Evolutionary conservation across 2,113 vertebrate genomes (phyloP), one percentile per base, ranked within the genome.

Genomic region (Nyctibius bracteatus): DNA sequence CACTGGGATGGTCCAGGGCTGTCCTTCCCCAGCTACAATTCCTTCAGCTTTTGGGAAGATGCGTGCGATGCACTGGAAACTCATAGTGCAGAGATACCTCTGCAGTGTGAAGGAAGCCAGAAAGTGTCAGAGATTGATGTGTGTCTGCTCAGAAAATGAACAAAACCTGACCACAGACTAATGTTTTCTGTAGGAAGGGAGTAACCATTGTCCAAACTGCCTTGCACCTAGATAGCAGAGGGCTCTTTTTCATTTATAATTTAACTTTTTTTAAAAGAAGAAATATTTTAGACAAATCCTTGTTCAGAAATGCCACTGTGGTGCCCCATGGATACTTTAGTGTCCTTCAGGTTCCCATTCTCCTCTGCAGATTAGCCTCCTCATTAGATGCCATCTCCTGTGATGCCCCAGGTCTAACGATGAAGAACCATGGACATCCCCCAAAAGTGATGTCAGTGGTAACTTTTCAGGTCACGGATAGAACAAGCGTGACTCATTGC

Each of bases 151-250:
- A 94, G 59, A 81, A 78, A 58, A 13, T 0, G 9, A 72, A 43
- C 19, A 30, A 71, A 82, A 33, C 21, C 17, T 0, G 0, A 31
- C 22, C 18, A 4, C 0, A 5, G 30, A 28, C 25, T 54, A 22
- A 19, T 43, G 18, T 24, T 51, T 39, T 52, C 44, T 73, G 37
- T 43, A 30, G 41, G 81, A 68, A 73, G 54, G 58, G 14, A 91
- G 13, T 23, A 73, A 5, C 27, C 7, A 1, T 9, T 27, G 46
- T 20, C 46, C 49, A 41, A 47, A 35, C 16, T 24, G 15, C 57
- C 31, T 61, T n/a, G 28, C 47, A 68, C 41, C 44, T 17, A 24
- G 19, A 28, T 46, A 33, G 31, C 51, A 71, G 33, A 47, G 52
- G 31, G 10, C 2, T n/a, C 39, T 6, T 54, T 46, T 54, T 52